phyloP scores from a whole-genome alignment of 2,797 vertebrate species.

The Microctenopoma steveboyesi region DNA sequence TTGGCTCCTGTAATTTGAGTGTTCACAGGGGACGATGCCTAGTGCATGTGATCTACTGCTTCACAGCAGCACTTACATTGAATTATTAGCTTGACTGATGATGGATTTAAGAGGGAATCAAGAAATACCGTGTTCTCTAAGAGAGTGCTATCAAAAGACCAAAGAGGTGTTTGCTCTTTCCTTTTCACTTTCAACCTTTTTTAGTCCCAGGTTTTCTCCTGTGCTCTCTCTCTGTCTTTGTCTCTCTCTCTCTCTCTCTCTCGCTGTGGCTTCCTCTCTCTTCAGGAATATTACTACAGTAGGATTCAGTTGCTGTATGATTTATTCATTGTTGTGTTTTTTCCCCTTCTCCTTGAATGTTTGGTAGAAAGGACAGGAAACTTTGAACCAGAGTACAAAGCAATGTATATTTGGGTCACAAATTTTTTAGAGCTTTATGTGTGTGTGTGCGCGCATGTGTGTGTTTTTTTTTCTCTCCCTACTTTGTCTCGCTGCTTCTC shows the following conservation, averaged over 20 bases:
- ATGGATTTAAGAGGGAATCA: conserved; percentile 75
- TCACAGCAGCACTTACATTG: conserved; percentile 59
- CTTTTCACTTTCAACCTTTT: conserved; percentile 65
- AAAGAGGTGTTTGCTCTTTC: conserved; percentile 74
- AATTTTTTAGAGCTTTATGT: conserved; percentile 58
- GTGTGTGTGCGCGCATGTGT: background rate
- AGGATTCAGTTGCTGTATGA: conserved; percentile 76
- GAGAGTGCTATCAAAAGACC: conserved; percentile 73
- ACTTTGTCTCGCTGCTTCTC: conserved; percentile 59
- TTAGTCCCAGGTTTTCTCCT: conserved; percentile 32
- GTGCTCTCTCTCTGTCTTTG: conserved; percentile 18
- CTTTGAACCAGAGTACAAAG: conserved; percentile 87
- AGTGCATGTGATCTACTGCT: conserved; percentile 67
- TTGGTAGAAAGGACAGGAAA: conserved; percentile 82
- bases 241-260: conserved; percentile 19
- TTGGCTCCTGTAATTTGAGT: conserved; percentile 67
- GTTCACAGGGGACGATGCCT: conserved; percentile 62
- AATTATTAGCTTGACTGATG: conserved; percentile 74
- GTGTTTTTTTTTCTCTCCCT: conserved; percentile 35
- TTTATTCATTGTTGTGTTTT: conserved; percentile 84
- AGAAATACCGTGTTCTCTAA: conserved; percentile 72
- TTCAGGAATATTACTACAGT: conserved; percentile 63
- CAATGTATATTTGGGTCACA: conserved; percentile 85
- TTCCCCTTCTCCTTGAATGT: conserved; percentile 79
- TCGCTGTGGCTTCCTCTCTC: conserved; percentile 20